Base-by-base conservation (phyloP, 2,888 invertebrate species). In the Belgica antarctica region DNA sequence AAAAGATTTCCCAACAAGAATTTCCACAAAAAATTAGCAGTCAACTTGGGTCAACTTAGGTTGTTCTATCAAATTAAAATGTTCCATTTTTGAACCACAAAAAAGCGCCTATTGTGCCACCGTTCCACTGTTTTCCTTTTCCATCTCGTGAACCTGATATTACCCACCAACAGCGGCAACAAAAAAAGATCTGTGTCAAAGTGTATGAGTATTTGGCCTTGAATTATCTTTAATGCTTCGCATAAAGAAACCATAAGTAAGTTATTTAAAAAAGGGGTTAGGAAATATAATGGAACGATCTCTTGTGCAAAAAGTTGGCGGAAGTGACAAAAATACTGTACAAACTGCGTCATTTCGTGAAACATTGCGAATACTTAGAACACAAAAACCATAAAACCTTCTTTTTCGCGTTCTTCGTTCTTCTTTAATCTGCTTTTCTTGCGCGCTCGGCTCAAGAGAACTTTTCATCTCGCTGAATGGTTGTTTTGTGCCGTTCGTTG, bases 271-370 rank as follows among this genome's bases (percentile, higher is more conserved):
- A 27, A 59, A 19, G n/a, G 59, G 59, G 59, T 25, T 59, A 22
- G n/a, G n/a, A 10, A 59, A 22, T 7, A 15, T 27, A 59, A 59
- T 59, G 27, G 12, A 59, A 46, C 7, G 52, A 52, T 52, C 52
- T 52, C 19, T 22, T 52, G 17, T 17, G 52, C 22, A 68, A 68
- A 68, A 22, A 68, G 15, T 68, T 68, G 68, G 57, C 68, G 68
- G 68, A 68, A 68, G 68, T 27, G 57, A 68, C 68, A 68, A 57
- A 57, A 68, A 57, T 68, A 57, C 41, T 68, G 52, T 27, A 22
- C 17, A 46, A 68, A 68, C 68, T 68, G 68, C 68, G 52, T 68
- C 57, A 57, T 68, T 47, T 31, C 34, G 68, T 31, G 28, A 57
- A 68, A 57, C 19, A 65, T 59, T 59, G n/a, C 24, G 27, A 59